phyloP scores from a whole-genome alignment of 2,113 vertebrate genomes.

The Apteryx owenii region DNA sequence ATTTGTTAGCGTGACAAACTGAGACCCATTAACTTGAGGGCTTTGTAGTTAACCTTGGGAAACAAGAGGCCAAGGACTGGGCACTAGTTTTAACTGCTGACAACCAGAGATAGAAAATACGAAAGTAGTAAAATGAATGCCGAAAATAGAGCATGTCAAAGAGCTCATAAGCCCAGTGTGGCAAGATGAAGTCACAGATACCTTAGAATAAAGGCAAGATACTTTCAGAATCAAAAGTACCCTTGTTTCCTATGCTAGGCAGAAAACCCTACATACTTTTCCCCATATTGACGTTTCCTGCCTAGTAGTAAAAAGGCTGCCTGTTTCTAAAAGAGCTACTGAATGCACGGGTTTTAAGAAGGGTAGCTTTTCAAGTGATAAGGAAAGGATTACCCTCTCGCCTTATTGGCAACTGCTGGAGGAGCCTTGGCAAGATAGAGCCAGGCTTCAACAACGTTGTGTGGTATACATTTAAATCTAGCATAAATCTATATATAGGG shows the following conservation, averaged over 20 bases:
- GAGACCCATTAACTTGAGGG: not conserved
- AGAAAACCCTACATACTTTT: accelerated
- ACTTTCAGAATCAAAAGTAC: not conserved
- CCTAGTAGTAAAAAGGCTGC: not conserved
- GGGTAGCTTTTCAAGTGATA: not conserved
- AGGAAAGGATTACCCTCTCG: not conserved
- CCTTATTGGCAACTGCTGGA: not conserved
- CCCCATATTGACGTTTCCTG: not conserved
- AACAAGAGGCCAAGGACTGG: not conserved
- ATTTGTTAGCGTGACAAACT: not conserved
- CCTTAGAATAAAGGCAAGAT: not conserved
- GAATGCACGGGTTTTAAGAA: not conserved
- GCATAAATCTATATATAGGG: not conserved
- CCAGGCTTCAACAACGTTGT: not conserved
- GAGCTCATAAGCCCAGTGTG: not conserved
- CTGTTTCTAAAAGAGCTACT: not conserved
- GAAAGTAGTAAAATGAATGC: not conserved
- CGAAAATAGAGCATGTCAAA: not conserved
- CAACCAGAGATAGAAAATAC: not conserved
- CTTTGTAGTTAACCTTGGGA: not conserved
- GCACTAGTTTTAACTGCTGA: not conserved
- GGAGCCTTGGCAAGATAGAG: not conserved
- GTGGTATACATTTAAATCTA: not conserved
- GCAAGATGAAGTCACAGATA: not conserved
- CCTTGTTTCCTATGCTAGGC: not conserved